Evolutionary conservation across 2,888 invertebrate species (phyloP), one percentile per base, ranked within the genome.

Genomic region (Tiliacea citrago): DNA sequence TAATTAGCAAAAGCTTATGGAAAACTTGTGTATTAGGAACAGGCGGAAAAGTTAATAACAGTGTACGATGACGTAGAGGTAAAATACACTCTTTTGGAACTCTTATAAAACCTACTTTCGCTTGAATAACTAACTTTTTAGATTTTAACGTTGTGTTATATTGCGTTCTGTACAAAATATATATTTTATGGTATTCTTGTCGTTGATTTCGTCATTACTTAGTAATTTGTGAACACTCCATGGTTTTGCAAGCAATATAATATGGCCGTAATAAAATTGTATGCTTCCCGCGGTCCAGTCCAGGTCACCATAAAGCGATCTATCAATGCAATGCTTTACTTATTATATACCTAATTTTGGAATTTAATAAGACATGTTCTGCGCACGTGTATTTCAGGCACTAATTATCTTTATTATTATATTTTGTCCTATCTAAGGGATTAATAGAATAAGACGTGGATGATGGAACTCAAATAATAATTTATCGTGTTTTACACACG

Each of bases 301-400:
- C 18, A 18, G n/a, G 13, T 1, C 12, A 35, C 29, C 39, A 53
- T 62, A 53, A 69, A 73, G 74, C 73, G 29, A 71, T 60, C 29
- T 63, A 74, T 61, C 39, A 21, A 67, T 16, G 21, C 63, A 49
- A 67, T 67, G 45, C 4, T 63, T 53, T 65, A 29, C 29, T 18
- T 39, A 42, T 53, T 61, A 42, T 29, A 72, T 53, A 29, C 16
- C 42, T 71, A 72, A 70, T 75, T 77, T 78, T 74, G 42, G 53
- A 78, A 73, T 75, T 49, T 24, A 63, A 67, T 73, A 68, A 73
- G 70, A 68, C 57, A 61, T 67, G 29, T 69, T 60, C 57, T 61
- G 68, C 55, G 62, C 66, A 55, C 35, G 71, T 69, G 29, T 60
- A 29, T 67, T 69, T 81, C 42, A 85, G 85, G 85, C 81, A 85